Conservation (phyloP, 2,113 vertebrate species). For the Ifrita kowaldi region DNA sequence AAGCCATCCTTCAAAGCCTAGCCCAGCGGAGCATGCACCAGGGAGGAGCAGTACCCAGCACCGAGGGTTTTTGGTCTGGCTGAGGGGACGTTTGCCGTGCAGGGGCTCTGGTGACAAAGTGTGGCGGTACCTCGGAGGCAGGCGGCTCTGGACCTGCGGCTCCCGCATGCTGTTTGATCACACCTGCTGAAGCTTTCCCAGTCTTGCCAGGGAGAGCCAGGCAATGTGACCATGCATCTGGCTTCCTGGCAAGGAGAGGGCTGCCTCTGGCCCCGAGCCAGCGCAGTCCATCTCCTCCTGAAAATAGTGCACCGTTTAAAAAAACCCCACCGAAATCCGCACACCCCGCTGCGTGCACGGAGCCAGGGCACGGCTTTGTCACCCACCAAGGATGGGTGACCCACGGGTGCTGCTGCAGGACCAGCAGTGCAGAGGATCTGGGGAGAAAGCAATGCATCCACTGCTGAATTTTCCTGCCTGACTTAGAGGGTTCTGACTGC, state of each 20-base stretch:
- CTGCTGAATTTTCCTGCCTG: background rate
- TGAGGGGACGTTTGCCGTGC: fast-evolving
- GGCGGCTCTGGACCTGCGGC: slow-evolving; percentile 35
- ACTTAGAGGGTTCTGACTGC: background rate
- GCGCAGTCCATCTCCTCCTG: slow-evolving; percentile 39
- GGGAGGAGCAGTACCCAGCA: background rate
- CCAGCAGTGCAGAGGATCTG: background rate
- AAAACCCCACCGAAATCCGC: background rate
- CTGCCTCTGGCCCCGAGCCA: slow-evolving; percentile 31
- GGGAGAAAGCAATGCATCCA: background rate
- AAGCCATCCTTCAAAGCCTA: background rate
- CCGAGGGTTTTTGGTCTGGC: background rate
- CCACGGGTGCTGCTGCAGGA: fast-evolving
- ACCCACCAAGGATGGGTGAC: background rate
- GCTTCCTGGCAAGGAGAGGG: slow-evolving; percentile 61
- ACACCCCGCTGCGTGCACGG: fast-evolving
- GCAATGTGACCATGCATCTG: slow-evolving; percentile 70
- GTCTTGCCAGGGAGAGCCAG: slow-evolving; percentile 62
- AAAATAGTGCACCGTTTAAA: background rate
- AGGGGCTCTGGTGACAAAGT: background rate
- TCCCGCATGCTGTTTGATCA: slow-evolving; percentile 61
- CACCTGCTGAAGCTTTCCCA: slow-evolving; percentile 69
- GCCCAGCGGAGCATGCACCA: fast-evolving
- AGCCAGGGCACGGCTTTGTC: background rate
- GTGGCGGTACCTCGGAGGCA: background rate